phyloP scores from a whole-genome alignment of 2,113 vertebrate genomes.

The Pachycephala philippinensis region DNA sequence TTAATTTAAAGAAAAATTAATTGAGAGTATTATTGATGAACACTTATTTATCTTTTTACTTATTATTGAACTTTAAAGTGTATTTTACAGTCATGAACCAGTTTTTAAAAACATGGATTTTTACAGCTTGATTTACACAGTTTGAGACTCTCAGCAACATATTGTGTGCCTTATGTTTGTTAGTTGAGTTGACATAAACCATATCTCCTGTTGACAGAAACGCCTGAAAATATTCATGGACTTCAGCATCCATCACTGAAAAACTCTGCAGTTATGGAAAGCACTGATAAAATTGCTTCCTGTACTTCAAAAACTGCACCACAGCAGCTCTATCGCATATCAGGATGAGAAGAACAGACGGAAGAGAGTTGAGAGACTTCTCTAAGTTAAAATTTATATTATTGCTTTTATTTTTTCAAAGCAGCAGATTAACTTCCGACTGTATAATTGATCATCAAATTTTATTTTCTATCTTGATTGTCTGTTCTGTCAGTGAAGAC shows the following conservation, averaged over 20 bases:
- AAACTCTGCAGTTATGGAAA: slow-evolving; percentile 29
- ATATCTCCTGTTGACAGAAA: slow-evolving; percentile 45
- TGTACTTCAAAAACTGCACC: slow-evolving; percentile 32
- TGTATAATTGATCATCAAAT: background rate
- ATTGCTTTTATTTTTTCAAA: background rate
- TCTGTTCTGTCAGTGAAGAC: background rate
- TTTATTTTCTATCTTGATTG: background rate
- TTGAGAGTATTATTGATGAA: background rate
- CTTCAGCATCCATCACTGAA: slow-evolving; percentile 44
- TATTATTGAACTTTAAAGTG: background rate
- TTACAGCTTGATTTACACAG: background rate
- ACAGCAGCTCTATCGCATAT: background rate
- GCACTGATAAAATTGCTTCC: slow-evolving; percentile 58
- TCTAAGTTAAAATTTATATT: background rate
- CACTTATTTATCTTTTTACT: background rate
- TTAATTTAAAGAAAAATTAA: background rate
- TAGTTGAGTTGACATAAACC: slow-evolving; percentile 55
- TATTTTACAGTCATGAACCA: background rate
- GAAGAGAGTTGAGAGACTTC: background rate
- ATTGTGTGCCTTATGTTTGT: slow-evolving; percentile 59
- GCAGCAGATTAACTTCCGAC: background rate
- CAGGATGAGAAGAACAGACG: background rate
- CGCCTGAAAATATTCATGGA: slow-evolving; percentile 45
- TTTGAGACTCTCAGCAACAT: slow-evolving; percentile 35
- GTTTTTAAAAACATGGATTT: background rate